These are phyloP conservation scores for Eulemur albifrons DNA, from an alignment of 2,797 vertebrate species.

Conservation along the genomic window DNA sequence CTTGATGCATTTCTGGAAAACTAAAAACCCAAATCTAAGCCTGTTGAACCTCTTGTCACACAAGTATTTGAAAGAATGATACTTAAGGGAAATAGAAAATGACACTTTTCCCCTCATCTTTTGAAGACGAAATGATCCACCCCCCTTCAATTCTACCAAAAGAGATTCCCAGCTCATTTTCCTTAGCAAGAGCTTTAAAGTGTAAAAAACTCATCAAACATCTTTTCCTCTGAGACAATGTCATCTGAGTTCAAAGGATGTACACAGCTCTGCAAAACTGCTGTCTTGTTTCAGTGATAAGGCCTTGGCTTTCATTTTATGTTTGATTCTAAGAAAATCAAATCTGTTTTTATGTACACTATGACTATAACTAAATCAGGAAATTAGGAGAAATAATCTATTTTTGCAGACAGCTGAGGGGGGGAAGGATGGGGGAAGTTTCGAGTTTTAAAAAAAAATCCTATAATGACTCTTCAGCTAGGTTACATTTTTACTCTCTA, in stretches of 20 bases:
- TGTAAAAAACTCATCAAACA: constrained; percentile 86
- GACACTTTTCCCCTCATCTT: constrained; percentile 80
- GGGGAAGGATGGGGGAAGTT: background rate
- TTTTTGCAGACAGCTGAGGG: constrained; percentile 53
- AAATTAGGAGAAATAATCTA: constrained; percentile 73
- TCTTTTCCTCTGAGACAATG: constrained; percentile 87
- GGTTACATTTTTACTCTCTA: constrained; percentile 49
- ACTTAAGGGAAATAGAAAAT: constrained; percentile 86
- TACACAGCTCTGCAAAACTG: constrained; percentile 82
- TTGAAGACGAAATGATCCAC: constrained; percentile 82
- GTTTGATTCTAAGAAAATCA: constrained; percentile 85
- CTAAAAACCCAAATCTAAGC: constrained; percentile 81
- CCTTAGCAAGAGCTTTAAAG: constrained; percentile 84
- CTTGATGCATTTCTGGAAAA: constrained; percentile 72
- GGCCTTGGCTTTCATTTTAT: constrained; percentile 78
- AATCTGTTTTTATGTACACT: constrained; percentile 78
- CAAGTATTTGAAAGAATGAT: constrained; percentile 80
- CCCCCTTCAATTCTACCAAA: constrained; percentile 77
- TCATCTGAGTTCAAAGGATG: constrained; percentile 87
- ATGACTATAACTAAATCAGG: constrained; percentile 69
- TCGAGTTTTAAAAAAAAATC: constrained; percentile 24
- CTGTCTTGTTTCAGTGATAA: constrained; percentile 84
- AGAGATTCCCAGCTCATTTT: constrained; percentile 84
- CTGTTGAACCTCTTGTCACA: constrained; percentile 83
- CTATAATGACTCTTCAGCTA: constrained; percentile 39